A percentile compares a stretch with the other conserved stretches of the same genome.
These are phyloP conservation scores for Teleogryllus occipitalis DNA, from an alignment of 1,140 invertebrate species.

Conservation along the genomic window DNA sequence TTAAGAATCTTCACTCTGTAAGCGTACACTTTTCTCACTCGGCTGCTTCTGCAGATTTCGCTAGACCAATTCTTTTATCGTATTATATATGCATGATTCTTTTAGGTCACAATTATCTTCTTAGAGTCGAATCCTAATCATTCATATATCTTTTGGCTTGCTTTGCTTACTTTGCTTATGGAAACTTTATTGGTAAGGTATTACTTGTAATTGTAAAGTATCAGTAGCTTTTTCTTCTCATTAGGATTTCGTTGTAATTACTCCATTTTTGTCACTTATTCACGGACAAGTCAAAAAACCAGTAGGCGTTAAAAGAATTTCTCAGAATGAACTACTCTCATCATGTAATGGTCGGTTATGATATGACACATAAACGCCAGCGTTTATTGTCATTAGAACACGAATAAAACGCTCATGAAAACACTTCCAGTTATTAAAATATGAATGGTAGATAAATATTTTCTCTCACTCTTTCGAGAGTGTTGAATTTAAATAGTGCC, in stretches of 20 bases:
- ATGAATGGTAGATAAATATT: too few relatives aligned
- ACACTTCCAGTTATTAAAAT: too few relatives aligned
- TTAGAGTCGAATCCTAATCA: neutral
- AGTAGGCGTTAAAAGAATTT: neutral
- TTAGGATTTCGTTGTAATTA: neutral
- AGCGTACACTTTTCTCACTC: conserved; percentile 3
- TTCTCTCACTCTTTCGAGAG: too few relatives aligned
- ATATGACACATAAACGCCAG: too few relatives aligned
- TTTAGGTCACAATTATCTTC: neutral
- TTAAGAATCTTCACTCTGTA: neutral
- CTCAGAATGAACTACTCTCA: too few relatives aligned
- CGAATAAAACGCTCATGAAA: too few relatives aligned
- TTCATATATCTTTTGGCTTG: neutral
- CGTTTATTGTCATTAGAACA: too few relatives aligned
- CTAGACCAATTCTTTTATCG: neutral
- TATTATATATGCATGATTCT: neutral
- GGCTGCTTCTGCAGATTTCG: neutral
- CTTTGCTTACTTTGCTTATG: neutral
- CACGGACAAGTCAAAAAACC: neutral
- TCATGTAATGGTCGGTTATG: too few relatives aligned
- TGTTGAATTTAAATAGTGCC: too few relatives aligned
- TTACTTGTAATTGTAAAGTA: neutral
- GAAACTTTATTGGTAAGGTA: neutral
- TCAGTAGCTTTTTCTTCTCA: neutral
- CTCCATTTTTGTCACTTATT: neutral